phyloP scores from a whole-genome alignment of 2,797 vertebrate genomes.

The Mionectes olivaceus region DNA sequence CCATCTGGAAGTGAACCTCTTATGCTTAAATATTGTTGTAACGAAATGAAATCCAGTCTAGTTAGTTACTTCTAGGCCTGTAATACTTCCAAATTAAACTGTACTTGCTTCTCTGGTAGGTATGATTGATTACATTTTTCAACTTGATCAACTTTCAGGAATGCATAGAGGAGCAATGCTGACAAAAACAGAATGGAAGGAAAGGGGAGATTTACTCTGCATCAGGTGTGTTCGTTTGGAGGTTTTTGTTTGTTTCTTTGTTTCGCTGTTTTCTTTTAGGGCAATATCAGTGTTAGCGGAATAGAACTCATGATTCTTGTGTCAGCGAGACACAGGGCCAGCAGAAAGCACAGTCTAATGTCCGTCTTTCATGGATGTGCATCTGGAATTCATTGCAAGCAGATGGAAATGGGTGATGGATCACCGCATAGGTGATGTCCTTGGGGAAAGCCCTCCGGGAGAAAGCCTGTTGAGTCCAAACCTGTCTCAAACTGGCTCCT shows the following conservation, averaged over 20 bases:
- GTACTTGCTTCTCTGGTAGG: slow-evolving; percentile 21
- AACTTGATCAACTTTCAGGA: slow-evolving; percentile 65
- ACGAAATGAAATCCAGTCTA: slow-evolving; percentile 13
- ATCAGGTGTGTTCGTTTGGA: background rate
- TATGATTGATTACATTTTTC: slow-evolving; percentile 58
- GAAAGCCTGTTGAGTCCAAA: background rate
- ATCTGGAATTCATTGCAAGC: background rate
- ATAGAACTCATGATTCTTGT: background rate
- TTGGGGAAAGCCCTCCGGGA: background rate
- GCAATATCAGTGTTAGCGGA: background rate
- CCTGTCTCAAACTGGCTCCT: background rate
- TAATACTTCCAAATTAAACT: slow-evolving; percentile 29
- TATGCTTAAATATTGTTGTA: slow-evolving; percentile 29
- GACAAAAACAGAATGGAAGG: slow-evolving; percentile 22
- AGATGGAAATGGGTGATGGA: background rate
- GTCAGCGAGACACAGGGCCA: background rate
- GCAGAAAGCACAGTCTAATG: background rate
- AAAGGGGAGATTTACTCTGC: background rate
- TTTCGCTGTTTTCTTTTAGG: background rate
- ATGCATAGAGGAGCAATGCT: slow-evolving; percentile 25
- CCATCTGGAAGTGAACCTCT: background rate
- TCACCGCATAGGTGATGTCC: background rate
- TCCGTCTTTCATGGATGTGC: background rate
- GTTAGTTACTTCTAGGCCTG: background rate
- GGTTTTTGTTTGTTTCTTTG: fast-evolving